These are phyloP conservation scores for Phasianus colchicus DNA, from an alignment of 2,113 vertebrate genomes.

Conservation along the genomic window DNA sequence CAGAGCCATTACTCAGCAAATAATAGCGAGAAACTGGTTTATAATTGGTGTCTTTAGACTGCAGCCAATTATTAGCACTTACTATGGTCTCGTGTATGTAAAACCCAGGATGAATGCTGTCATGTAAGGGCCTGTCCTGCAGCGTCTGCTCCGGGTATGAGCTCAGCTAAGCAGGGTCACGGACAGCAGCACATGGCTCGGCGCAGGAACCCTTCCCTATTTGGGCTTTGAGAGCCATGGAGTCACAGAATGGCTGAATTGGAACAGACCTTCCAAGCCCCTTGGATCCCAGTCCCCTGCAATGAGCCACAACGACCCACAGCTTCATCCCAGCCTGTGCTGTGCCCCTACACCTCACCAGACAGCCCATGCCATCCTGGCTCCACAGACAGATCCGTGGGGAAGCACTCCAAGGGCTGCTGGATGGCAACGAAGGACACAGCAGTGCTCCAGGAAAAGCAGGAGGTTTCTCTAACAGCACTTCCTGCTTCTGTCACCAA, in stretches of 20 bases:
- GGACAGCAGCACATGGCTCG: neutral
- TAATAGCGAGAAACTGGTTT: neutral
- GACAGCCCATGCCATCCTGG: too few species aligned
- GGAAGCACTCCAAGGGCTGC: neutral
- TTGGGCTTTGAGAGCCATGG: too few species aligned
- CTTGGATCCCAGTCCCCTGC: too few species aligned
- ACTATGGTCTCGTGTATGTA: neutral
- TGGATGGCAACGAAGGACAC: neutral
- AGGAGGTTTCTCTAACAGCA: neutral
- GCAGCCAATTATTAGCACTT: neutral
- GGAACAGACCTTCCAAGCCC: too few species aligned
- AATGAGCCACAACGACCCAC: too few species aligned
- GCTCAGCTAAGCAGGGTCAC: neutral
- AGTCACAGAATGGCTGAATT: too few species aligned
- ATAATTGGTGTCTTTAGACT: neutral
- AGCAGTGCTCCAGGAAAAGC: neutral
- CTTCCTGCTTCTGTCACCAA: neutral
- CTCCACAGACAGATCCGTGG: too few species aligned
- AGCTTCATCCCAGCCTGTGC: too few species aligned
- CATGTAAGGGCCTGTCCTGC: conserved; percentile 42
- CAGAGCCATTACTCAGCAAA: conserved; percentile 29
- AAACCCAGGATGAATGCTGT: neutral
- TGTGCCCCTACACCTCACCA: too few species aligned
- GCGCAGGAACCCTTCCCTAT: neutral
- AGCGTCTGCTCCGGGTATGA: neutral